Evolutionary conservation across 53 echinoderm and acorn worm genomes (phyloP).

Genomic region (Echinometra lucunter): DNA sequence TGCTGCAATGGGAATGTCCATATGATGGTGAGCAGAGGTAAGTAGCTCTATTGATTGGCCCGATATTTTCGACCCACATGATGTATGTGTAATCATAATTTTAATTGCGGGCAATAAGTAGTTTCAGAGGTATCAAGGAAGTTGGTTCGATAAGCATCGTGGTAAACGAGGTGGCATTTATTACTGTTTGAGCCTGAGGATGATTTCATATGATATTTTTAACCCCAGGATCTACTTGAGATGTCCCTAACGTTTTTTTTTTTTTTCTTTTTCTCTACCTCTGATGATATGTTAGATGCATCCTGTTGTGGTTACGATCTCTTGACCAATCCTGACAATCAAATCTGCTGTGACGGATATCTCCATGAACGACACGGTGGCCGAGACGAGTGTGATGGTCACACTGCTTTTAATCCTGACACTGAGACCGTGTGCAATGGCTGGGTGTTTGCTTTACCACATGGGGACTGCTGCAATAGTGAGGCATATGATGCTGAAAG

Average conservation of each 20-base stretch:
- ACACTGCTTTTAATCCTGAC: constrained; percentile 70
- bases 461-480: constrained; percentile 78
- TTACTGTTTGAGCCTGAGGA: too few relatives aligned
- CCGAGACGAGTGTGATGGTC: constrained; percentile 76
- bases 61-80: too few relatives aligned
- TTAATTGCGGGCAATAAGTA: too few relatives aligned
- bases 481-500: constrained; percentile 57
- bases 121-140: too few relatives aligned
- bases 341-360: constrained; percentile 80
- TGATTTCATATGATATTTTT: too few relatives aligned
- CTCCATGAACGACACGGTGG: constrained; percentile 71
- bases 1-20: constrained; percentile 78
- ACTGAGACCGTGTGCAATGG: constrained; percentile 79
- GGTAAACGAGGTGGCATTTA: too few relatives aligned
- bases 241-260: not conserved
- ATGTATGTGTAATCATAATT: too few relatives aligned
- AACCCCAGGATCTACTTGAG: not conserved
- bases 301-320: constrained; percentile 76
- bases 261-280: not conserved
- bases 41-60: not conserved
- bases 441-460: constrained; percentile 56
- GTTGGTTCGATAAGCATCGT: too few relatives aligned
- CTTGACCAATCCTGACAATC: not conserved
- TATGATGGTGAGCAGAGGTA: constrained; percentile 59
- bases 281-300: constrained; percentile 67